These are phyloP conservation scores for Drosophila neonasuta DNA, from an alignment of 2,888 invertebrate genomes.

Conservation along the genomic window DNA sequence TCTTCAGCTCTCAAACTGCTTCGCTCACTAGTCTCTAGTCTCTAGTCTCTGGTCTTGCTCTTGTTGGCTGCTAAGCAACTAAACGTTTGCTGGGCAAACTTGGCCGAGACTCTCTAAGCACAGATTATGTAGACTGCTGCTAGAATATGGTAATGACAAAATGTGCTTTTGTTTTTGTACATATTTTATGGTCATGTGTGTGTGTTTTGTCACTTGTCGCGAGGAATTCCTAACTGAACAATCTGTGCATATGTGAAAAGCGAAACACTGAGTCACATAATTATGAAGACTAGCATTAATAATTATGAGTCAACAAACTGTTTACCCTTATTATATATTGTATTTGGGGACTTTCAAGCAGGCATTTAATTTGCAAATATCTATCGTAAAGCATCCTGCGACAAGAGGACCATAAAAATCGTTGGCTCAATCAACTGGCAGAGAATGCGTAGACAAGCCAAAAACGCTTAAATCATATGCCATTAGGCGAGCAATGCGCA, in stretches of 20 bases:
- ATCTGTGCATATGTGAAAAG: not conserved
- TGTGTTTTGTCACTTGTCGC: constrained; percentile 68
- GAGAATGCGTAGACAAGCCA: constrained; percentile 34
- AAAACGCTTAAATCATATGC: constrained; percentile 69
- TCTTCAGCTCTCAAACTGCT: constrained; percentile 28
- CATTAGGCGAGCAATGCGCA: constrained; percentile 60
- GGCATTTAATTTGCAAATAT: constrained; percentile 48
- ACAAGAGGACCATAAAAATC: constrained; percentile 35
- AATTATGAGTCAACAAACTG: constrained; percentile 15
- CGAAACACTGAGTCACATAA: constrained; percentile 23
- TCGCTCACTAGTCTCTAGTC: constrained; percentile 19
- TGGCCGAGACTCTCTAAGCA: constrained; percentile 49
- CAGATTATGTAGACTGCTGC: constrained; percentile 42
- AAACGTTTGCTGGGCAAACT: constrained; percentile 66
- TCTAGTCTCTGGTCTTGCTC: constrained; percentile 29
- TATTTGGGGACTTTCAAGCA: not conserved
- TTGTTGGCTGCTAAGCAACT: constrained; percentile 55
- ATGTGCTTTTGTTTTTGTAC: constrained; percentile 59
- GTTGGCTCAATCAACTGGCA: constrained; percentile 58
- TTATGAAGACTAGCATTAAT: constrained; percentile 23
- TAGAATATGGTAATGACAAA: constrained; percentile 65
- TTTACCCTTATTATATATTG: not conserved
- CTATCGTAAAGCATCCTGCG: constrained; percentile 34
- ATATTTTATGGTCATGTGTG: constrained; percentile 63
- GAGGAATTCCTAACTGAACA: constrained; percentile 15